Base-by-base conservation (phyloP, 2,888 invertebrate species). In the Schrankia costaestrigalis region DNA sequence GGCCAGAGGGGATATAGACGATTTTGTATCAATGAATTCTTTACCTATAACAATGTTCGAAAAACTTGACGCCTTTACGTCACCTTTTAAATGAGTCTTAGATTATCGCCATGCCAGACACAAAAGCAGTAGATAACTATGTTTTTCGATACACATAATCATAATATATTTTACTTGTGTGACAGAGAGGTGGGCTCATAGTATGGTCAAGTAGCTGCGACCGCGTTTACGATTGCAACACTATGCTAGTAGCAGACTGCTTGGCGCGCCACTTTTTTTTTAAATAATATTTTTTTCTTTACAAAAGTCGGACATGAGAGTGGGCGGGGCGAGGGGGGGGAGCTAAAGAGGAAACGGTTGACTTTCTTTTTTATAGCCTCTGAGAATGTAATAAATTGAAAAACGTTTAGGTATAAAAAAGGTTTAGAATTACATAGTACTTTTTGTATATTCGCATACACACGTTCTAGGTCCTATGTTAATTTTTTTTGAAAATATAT, bases 211-310 rank as follows among this genome's bases (percentile, higher is more conserved):
- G 54, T 50, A 43, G 41, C 54, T 63, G 59, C 56, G 61, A 46
- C 56, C 64, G 62, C 63, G 52, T 50, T 56, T 50, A 52, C 46
- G 56, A 55, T 74, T 69, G 65, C 71, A 67, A 68, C 75, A 70
- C 53, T 56, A 50, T 58, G 57, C 49, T 61, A 60, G 64, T 62
- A 67, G 68, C 82, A 85, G 85, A 86, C 85, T 71, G 85, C 85
- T 75, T 85, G 85, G 85, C 85, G 85, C 85, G 84, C 80, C 76
- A 78, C 76, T 78, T 83, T 82, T 80, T 76, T 70, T 63, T 33
- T n/a, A n/a, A 51, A 74, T 66, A 55, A 67, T 73, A 69, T 66
- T 56, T 75, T 71, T 71, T 72, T 70, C 65, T 69, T 67, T 47
- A 67, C 69, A 71, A 74, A 81, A 74, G 72, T 78, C 71, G 71